phyloP scores from a whole-genome alignment of 2,113 vertebrate species.

The Rhadina sibilatrix region DNA sequence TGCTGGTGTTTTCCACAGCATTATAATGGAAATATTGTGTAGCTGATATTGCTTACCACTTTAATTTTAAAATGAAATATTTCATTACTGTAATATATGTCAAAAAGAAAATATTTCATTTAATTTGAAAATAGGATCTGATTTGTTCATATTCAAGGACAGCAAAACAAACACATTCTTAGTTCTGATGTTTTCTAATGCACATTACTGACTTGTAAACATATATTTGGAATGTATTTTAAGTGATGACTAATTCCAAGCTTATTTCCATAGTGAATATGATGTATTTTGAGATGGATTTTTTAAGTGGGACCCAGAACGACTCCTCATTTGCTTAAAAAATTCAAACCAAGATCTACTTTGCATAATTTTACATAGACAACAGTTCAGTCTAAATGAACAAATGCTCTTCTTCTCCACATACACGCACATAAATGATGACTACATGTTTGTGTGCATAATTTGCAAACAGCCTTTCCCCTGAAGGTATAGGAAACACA shows the following conservation, averaged over 20 bases:
- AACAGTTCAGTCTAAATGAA: slow-evolving; percentile 23
- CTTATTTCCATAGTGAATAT: slow-evolving; percentile 9
- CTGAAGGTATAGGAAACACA: slow-evolving; percentile 51
- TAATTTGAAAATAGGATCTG: background rate
- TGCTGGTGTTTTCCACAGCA: background rate
- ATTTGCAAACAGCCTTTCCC: slow-evolving; percentile 64
- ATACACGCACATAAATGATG: slow-evolving; percentile 23
- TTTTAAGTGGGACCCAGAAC: slow-evolving; percentile 13
- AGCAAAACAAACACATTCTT: background rate
- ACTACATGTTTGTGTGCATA: slow-evolving; percentile 59
- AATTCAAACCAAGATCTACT: slow-evolving; percentile 17
- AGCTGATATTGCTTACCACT: background rate
- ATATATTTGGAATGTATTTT: background rate
- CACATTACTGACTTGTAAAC: background rate
- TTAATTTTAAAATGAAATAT: background rate
- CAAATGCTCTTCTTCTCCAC: background rate
- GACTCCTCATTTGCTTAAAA: slow-evolving; percentile 42
- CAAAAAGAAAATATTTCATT: background rate
- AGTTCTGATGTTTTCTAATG: background rate
- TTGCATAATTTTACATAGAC: slow-evolving; percentile 54
- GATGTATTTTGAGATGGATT: background rate
- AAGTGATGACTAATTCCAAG: slow-evolving; percentile 21
- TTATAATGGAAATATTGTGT: background rate
- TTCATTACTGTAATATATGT: background rate
- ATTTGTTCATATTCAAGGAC: background rate